A percentile compares a stretch with the other conserved stretches of the same genome.
Conservation (phyloP, 2,113 vertebrate genomes). For the Coregonus clupeaformis region DNA sequence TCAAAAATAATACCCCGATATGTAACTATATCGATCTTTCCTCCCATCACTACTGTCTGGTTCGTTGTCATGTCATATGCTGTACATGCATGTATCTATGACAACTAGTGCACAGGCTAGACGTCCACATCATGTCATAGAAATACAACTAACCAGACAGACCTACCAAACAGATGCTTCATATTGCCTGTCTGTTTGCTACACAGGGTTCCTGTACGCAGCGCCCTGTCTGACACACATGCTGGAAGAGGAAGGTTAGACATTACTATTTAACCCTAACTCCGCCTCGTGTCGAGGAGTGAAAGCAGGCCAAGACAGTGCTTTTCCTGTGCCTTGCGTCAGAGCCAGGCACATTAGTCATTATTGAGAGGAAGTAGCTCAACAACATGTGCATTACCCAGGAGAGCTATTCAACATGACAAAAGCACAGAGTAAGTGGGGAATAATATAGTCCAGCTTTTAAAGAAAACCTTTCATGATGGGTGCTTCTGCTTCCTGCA, state of each 20-base stretch:
- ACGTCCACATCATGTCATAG: too few relatives aligned
- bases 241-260: neutral
- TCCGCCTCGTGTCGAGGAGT: neutral
- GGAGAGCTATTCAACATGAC: neutral
- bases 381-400: too few relatives aligned
- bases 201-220: neutral
- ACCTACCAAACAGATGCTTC: neutral
- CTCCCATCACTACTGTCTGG: too few relatives aligned
- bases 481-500: neutral
- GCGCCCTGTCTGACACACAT: neutral
- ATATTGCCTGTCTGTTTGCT: neutral
- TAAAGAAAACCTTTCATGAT: neutral
- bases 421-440: neutral
- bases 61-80: too few relatives aligned
- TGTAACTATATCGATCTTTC: too few relatives aligned
- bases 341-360: constrained; percentile 20
- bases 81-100: too few relatives aligned
- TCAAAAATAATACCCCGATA: too few relatives aligned
- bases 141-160: too few relatives aligned
- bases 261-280: constrained; percentile 15
- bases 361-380: constrained; percentile 15
- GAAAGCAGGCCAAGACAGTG: neutral
- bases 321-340: neutral
- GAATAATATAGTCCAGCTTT: neutral
- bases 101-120: too few relatives aligned